These are phyloP conservation scores for Baronia brevicornis DNA, from an alignment of 2,888 invertebrate genomes.

Conservation along the genomic window DNA sequence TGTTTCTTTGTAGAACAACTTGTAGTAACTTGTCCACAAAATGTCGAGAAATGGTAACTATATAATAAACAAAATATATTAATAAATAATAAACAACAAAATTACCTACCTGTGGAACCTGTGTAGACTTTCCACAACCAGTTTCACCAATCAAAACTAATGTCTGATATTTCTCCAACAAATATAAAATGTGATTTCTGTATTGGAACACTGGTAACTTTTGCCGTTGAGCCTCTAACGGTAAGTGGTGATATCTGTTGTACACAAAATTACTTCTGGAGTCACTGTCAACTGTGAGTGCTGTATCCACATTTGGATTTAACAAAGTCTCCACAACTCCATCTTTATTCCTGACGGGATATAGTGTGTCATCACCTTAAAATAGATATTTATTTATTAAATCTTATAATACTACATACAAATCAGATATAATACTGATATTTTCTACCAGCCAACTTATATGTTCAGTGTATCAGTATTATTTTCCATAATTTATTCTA, in stretches of 20 bases:
- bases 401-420: not conserved
- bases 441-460: too few species aligned
- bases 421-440: slow-evolving; percentile 7
- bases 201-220: slow-evolving; percentile 91
- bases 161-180: slow-evolving; percentile 91
- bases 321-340: slow-evolving; percentile 52
- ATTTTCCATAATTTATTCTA: too few species aligned
- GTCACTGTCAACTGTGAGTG: slow-evolving; percentile 73
- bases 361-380: slow-evolving; percentile 39
- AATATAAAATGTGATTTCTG: slow-evolving; percentile 89
- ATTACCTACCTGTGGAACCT: slow-evolving; percentile 89
- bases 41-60: too few species aligned
- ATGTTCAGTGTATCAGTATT: too few species aligned
- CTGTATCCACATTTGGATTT: slow-evolving; percentile 53
- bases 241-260: slow-evolving; percentile 89
- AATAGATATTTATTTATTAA: slow-evolving; percentile 8
- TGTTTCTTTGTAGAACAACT: too few species aligned
- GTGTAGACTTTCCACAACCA: slow-evolving; percentile 97
- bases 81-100: too few species aligned
- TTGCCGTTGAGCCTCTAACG: slow-evolving; percentile 89
- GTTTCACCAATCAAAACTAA: slow-evolving; percentile 94
- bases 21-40: slow-evolving; percentile 1
- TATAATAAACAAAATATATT: too few species aligned
- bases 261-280: slow-evolving; percentile 83
- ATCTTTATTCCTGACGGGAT: slow-evolving; percentile 56